Conservation (phyloP, 1,140 invertebrate species). For the Drosophila athabasca region DNA sequence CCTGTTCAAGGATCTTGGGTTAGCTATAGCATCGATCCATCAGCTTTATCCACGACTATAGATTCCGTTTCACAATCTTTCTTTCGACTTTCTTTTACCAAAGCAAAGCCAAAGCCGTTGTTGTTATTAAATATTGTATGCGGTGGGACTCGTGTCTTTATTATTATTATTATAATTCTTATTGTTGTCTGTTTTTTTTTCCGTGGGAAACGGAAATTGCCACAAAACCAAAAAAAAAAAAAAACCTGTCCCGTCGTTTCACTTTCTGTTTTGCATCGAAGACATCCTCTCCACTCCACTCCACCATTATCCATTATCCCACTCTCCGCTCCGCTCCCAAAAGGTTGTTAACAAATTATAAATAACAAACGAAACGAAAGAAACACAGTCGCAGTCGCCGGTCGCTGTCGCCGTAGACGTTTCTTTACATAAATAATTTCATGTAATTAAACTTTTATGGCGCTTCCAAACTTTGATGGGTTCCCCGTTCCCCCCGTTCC, state of each 20-base stretch:
- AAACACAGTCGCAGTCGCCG: background rate
- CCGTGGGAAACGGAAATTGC: constrained; percentile 71
- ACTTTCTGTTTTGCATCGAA: constrained; percentile 36
- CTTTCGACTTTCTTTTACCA: too few relatives aligned
- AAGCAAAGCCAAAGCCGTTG: too few relatives aligned
- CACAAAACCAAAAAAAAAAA: constrained; percentile 34
- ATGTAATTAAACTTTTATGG: constrained; percentile 58
- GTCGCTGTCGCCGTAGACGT: background rate
- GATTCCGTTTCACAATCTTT: too few relatives aligned
- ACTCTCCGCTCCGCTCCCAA: constrained; percentile 11
- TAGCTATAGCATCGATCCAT: too few relatives aligned
- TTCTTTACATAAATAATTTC: constrained; percentile 35
- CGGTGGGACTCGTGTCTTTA: constrained; percentile 35
- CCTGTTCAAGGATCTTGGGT: too few relatives aligned
- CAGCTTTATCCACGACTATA: too few relatives aligned
- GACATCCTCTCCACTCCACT: background rate
- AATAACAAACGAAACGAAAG: constrained; percentile 8
- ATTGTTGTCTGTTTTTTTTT: constrained; percentile 4
- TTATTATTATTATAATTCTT: constrained; percentile 44
- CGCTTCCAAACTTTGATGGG: constrained; percentile 17
- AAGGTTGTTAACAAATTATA: constrained; percentile 30
- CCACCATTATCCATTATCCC: constrained; percentile 9
- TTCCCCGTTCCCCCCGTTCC: background rate
- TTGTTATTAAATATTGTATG: constrained; percentile 15
- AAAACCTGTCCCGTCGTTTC: constrained; percentile 46